A percentile compares a stretch with the other conserved stretches of the same genome.
phyloP scores from a whole-genome alignment of 2,797 vertebrate species.

The Coreius guichenoti region DNA sequence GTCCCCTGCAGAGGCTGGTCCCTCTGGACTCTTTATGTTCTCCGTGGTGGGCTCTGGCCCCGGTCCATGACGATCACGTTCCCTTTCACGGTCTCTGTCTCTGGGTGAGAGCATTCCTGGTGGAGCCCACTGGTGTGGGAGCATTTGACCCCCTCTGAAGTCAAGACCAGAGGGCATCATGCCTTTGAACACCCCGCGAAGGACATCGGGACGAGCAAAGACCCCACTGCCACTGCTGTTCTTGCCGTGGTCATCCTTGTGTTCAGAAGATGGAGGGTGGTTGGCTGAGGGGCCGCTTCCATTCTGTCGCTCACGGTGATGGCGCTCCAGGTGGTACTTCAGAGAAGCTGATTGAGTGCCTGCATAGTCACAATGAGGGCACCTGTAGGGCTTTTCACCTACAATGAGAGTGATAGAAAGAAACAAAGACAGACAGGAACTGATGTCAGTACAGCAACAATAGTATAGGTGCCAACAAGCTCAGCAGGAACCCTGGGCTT shows the following conservation, averaged over 20 bases:
- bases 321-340: slow-evolving; percentile 97
- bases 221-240: slow-evolving; percentile 79
- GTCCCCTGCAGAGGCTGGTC: slow-evolving; percentile 77
- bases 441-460: slow-evolving; percentile 58
- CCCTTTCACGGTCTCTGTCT: slow-evolving; percentile 77
- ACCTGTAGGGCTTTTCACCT: slow-evolving; percentile 99
- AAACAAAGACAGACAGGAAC: slow-evolving; percentile 67
- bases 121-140: slow-evolving; percentile 91
- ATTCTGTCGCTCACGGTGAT: slow-evolving; percentile 95
- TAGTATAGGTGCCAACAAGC: slow-evolving; percentile 33
- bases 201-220: slow-evolving; percentile 93
- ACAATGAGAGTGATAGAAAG: slow-evolving; percentile 61
- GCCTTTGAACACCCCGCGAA: slow-evolving; percentile 93
- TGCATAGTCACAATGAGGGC: slow-evolving; percentile 99
- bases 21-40: slow-evolving; percentile 81
- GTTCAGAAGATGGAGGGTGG: slow-evolving; percentile 82
- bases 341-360: slow-evolving; percentile 98
- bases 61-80: slow-evolving; percentile 84
- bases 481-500: slow-evolving; percentile 26
- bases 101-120: slow-evolving; percentile 85
- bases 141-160: slow-evolving; percentile 86
- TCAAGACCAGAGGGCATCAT: slow-evolving; percentile 84
- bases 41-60: slow-evolving; percentile 80
- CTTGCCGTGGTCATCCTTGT: slow-evolving; percentile 88
- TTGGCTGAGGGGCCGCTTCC: slow-evolving; percentile 84